These are phyloP conservation scores for Isaurus tuberculatus DNA, from an alignment of 92 coral and sea anemone species.

Conservation along the genomic window DNA sequence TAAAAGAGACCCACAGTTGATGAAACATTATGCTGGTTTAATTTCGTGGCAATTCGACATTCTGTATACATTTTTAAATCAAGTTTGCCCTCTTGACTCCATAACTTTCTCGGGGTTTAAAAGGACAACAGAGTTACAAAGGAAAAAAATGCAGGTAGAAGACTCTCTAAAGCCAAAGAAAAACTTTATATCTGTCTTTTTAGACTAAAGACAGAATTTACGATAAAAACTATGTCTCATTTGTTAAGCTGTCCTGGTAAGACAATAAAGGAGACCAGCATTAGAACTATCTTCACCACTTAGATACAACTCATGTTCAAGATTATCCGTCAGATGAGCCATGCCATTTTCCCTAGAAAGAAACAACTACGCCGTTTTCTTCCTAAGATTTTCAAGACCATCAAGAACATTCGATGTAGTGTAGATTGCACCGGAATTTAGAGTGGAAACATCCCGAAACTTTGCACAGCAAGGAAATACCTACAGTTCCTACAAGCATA, in stretches of 20 bases:
- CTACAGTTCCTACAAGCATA: constrained; percentile 61
- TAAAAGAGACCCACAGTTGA: too few relatives aligned
- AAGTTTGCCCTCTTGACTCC: too few relatives aligned
- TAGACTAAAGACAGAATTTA: constrained; percentile 57
- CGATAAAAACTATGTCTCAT: constrained; percentile 57
- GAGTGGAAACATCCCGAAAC: constrained; percentile 45
- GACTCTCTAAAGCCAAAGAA: too few relatives aligned
- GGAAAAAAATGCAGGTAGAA: too few relatives aligned
- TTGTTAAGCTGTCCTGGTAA: constrained; percentile 60
- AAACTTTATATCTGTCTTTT: constrained; percentile 52
- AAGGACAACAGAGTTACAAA: too few relatives aligned
- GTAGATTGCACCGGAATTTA: constrained; percentile 70
- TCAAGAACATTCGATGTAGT: constrained; percentile 50
- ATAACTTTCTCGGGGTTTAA: too few relatives aligned
- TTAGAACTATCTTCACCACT: constrained; percentile 49
- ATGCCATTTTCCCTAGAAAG: constrained; percentile 56
- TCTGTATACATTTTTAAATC: too few relatives aligned
- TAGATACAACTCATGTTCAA: constrained; percentile 53
- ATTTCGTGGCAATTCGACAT: too few relatives aligned
- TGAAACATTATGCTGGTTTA: too few relatives aligned
- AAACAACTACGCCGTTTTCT: constrained; percentile 40
- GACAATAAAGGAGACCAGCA: constrained; percentile 44
- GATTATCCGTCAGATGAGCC: constrained; percentile 34
- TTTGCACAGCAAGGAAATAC: constrained; percentile 12
- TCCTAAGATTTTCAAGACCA: constrained; percentile 64